Base-by-base conservation (phyloP, 2,113 vertebrate species). In the Dryoscopus gambensis region DNA sequence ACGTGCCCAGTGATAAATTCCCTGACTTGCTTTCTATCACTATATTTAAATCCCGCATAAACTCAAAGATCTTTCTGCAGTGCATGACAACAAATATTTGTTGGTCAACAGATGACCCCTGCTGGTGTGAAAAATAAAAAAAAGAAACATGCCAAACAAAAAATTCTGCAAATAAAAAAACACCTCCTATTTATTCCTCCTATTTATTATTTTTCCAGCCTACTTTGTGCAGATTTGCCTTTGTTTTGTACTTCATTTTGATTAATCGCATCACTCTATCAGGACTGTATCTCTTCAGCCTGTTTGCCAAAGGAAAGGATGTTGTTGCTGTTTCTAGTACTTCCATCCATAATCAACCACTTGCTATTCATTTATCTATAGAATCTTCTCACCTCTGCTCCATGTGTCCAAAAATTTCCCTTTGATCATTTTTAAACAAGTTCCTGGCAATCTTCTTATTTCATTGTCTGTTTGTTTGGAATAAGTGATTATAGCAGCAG, bases 51-150 rank as follows among this genome's bases (percentile, higher is more conserved):
- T 70, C 15, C 33, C 5, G 5, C 31, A 21, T 47, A 59, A 84
- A 65, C 18, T 37, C 49, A 16, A 69, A 90, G 24, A 65, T 76
- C 28, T 87, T 81, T 84, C 70, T 30, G 8, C n/a, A 67, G 27
- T 31, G 12, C 19, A 52, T 2, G 7, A 71, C 90, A 60, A 74
- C n/a, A 87, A 83, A 63, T 92, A 80, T 94, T 95, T 87, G 55
- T 94, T 97, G 91, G 85, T 93, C 85, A 95, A 81, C 91, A 94
- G 93, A 64, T 95, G 95, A 96, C 96, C 94, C 91, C 95, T 97
- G 87, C 91, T 97, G 91, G 95, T 91, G 64, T 65, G 47, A 40
- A 89, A 78, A 90, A 84, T 56, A 1, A 60, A n/a, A 28, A 28
- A 40, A 53, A 52, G 35, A 62, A 30, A n/a, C 69, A 37, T 28